Percentiles rank a stretch among this genome's conserved stretches.
Evolutionary conservation across 92 coral and sea anemone species (phyloP).

Genomic region (Bergia sp.): DNA sequence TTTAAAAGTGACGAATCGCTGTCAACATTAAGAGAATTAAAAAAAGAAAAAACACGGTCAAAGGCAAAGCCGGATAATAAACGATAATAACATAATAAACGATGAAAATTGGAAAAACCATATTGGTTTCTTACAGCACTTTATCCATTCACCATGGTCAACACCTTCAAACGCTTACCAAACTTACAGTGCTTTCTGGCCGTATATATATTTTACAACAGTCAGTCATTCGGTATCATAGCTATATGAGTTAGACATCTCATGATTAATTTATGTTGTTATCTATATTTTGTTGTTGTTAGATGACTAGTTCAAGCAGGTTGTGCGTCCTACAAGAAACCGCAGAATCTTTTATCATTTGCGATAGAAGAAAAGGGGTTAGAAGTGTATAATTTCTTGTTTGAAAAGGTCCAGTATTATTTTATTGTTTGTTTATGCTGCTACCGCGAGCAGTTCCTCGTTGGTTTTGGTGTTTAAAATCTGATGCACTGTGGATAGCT

Average conservation of each 20-base stretch:
- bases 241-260: not conserved
- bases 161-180: not conserved
- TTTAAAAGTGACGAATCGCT: not conserved
- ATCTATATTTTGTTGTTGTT: not conserved
- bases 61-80: not conserved
- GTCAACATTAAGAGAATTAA: no score
- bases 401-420: not conserved
- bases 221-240: not conserved
- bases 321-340: slow-evolving; percentile 4
- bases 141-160: not conserved
- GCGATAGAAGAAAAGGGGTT: not conserved
- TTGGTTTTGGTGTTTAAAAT: not conserved
- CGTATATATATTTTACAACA: not conserved
- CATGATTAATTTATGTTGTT: slow-evolving; percentile 9
- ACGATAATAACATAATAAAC: not conserved
- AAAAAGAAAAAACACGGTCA: not conserved
- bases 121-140: not conserved
- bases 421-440: not conserved
- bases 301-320: not conserved
- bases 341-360: slow-evolving; percentile 18
- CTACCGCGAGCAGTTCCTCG: not conserved
- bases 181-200: not conserved
- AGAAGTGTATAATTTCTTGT: not conserved
- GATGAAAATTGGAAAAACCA: not conserved
- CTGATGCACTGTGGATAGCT: not conserved